Evolutionary conservation across 2,113 vertebrate genomes (phyloP).

Genomic region (Piaya cayana): DNA sequence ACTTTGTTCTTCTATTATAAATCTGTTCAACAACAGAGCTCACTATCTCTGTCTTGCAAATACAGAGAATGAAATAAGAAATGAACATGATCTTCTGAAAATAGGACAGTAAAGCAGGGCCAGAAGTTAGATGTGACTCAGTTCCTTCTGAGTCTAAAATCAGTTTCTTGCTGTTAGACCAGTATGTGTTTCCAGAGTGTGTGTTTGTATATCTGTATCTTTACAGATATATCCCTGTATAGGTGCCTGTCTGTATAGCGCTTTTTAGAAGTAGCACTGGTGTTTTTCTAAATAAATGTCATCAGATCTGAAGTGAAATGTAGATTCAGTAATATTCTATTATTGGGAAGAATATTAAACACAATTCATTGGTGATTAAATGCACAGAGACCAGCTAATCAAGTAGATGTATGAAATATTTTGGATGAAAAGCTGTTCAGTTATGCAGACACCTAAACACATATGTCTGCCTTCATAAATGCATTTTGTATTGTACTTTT

Average conservation of each 20-base stretch:
- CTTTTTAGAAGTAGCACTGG: background rate
- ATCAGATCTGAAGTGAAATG: background rate
- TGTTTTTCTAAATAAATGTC: background rate
- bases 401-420: background rate
- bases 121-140: background rate
- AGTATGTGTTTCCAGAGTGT: background rate
- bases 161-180: background rate
- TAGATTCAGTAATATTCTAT: background rate
- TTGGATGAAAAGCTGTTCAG: background rate
- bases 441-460: background rate
- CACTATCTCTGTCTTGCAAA: slow-evolving; percentile 27
- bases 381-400: background rate
- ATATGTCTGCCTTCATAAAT: background rate
- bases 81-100: background rate
- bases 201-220: background rate
- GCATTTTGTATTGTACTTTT: background rate
- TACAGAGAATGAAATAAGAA: background rate
- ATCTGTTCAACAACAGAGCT: background rate
- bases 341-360: background rate
- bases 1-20: background rate
- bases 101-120: background rate
- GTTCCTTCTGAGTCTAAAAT: background rate
- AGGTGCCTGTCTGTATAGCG: background rate
- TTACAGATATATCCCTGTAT: background rate
- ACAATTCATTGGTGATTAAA: background rate